A percentile compares a stretch with the other conserved stretches of the same genome.
These are phyloP conservation scores for Pao palembangensis DNA, from an alignment of 2,113 vertebrate genomes.

Conservation along the genomic window DNA sequence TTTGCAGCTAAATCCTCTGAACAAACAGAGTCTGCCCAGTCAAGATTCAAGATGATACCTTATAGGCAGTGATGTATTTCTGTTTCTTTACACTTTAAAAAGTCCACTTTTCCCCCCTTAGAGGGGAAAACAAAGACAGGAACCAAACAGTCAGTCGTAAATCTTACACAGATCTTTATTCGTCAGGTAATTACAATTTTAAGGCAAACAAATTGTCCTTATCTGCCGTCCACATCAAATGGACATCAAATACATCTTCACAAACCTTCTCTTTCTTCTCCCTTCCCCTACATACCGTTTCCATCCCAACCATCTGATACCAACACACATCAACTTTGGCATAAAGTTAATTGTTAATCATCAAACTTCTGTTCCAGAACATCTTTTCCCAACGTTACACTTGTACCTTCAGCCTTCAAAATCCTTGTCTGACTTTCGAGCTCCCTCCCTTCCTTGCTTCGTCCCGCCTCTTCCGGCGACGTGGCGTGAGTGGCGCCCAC, in stretches of 20 bases:
- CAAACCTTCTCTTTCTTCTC: conserved; percentile 37
- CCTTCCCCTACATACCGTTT: conserved; percentile 57
- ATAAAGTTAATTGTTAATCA: conserved; percentile 1
- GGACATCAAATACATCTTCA: conserved; percentile 19
- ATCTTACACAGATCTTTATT: conserved; percentile 80
- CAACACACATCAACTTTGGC: conserved; percentile 31
- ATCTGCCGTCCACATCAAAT: conserved; percentile 19
- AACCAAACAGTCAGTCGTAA: conserved; percentile 55
- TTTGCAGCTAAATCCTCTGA: too few relatives aligned
- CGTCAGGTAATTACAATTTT: conserved; percentile 64
- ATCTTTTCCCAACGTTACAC: conserved; percentile 29
- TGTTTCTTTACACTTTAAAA: not conserved
- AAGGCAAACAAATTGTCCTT: conserved; percentile 27
- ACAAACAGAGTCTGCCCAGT: too few relatives aligned
- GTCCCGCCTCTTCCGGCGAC: conserved; percentile 1
- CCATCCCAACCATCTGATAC: conserved; percentile 19
- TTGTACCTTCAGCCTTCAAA: conserved; percentile 46
- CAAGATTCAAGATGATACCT: too few relatives aligned
- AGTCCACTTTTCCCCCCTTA: too few relatives aligned
- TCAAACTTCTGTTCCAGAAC: conserved; percentile 22
- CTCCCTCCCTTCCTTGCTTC: conserved; percentile 8
- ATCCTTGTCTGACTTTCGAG: conserved; percentile 41
- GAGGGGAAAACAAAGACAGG: conserved; percentile 10
- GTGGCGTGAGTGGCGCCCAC: too few relatives aligned
- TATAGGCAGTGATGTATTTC: too few relatives aligned